Base-by-base conservation (phyloP, 1,140 invertebrate genomes). In the Zaprionus nigranus region DNA sequence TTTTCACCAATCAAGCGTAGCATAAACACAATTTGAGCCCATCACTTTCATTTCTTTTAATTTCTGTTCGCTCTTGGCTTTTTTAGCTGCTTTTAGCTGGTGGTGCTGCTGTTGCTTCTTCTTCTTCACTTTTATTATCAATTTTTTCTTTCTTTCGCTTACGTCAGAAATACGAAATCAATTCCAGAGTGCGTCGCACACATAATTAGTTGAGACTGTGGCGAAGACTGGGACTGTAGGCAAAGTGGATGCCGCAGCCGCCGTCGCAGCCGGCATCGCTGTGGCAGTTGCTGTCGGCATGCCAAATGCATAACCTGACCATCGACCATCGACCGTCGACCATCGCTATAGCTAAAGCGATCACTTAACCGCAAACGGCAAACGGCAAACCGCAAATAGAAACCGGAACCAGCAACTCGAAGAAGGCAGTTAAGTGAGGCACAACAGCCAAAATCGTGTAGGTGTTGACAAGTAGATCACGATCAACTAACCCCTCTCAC, bases 381-480 rank as follows among this genome's bases (percentile, higher is more conserved):
- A 65, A 69, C 54, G 54, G 51, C 62, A 60, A 65, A 69, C 54
- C 65, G 58, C 59, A 49, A 58, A 57, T 64, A 56, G 74, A 65
- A 76, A 72, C 74, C 74, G 74, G 74, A 76, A 76, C 74, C 74
- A 76, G 54, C 60, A 22, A 43, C 38, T 69, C 46, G 24, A 54
- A 61, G 43, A 38, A 38, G 43, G 40, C 60, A 20, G 30, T 64
- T 64, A 40, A 63, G 53, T 51, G 28, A 71, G 38, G 34, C 69
- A 49, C 26, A 59, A 59, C 53, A 60, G 24, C 40, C 54, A 85
- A 77, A 76, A 36, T 56, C 79, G 84, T 81, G 84, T 79, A 84
- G 84, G 78, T 88, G 81, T 87, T 84, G 84, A 87, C 81, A 87
- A 87, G 84, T 87, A 81, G 84, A 84, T 87, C 84, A 87, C 84